Conservation (phyloP, 1,140 invertebrate species). For the Magallana gigas region DNA sequence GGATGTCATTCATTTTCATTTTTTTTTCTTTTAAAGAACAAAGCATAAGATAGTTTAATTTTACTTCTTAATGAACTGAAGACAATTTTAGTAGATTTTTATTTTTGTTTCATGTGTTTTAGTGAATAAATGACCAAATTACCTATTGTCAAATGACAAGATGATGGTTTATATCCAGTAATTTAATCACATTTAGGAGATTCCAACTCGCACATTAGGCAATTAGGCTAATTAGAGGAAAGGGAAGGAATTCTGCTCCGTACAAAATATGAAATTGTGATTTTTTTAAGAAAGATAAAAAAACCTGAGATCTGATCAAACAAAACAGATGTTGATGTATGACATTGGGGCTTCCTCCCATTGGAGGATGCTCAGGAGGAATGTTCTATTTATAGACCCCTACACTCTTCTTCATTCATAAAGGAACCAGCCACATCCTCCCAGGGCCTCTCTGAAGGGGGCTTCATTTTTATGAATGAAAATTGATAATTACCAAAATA, state of each 20-base stretch:
- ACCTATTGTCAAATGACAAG: neutral
- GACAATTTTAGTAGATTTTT: neutral
- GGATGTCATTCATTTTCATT: neutral
- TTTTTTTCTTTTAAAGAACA: conserved; percentile 12
- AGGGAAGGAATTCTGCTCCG: neutral
- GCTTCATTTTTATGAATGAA: conserved; percentile 39
- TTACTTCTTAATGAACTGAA: neutral
- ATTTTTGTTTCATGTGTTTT: neutral
- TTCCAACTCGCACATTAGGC: neutral
- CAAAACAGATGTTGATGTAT: conserved; percentile 47
- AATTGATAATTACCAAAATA: neutral
- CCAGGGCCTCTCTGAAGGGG: conserved; percentile 8
- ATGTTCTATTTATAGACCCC: conserved; percentile 50
- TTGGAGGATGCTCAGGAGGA: conserved; percentile 32
- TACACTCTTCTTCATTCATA: conserved; percentile 53
- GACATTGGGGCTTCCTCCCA: conserved; percentile 28
- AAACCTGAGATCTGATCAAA: neutral
- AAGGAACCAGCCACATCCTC: conserved; percentile 45
- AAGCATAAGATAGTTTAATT: neutral
- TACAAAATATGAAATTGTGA: conserved; percentile 6
- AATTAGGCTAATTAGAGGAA: neutral
- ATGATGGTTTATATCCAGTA: neutral
- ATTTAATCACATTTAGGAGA: neutral
- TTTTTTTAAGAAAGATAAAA: conserved; percentile 7
- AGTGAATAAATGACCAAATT: conserved; percentile 7